Base-by-base conservation (phyloP, 2,113 vertebrate genomes). In the Trichomycterus rosablanca region DNA sequence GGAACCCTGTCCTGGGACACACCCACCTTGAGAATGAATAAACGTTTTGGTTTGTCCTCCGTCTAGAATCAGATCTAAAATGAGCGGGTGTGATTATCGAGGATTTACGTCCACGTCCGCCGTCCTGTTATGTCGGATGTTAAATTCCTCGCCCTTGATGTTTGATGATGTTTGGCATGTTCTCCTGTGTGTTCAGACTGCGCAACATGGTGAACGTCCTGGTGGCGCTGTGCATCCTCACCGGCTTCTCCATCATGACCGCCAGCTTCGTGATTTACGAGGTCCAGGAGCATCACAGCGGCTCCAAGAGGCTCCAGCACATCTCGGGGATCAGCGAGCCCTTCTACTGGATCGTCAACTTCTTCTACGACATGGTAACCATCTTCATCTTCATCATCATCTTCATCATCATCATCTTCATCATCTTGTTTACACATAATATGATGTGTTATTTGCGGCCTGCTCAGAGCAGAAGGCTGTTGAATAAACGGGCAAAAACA, bases 181-280 rank as follows among this genome's bases (percentile, higher is more conserved):
- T n/a, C n/a, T n/a, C n/a, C n/a, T n/a, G n/a, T n/a, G n/a, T 22
- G 9, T 54, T 10, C 69, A 97, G 94, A 72, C 71, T 93, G 53
- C 86, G 86, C 63, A 91, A 87, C 73, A 76, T 95, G 76, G 86
- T 97, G 0, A 89, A 92, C 71, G 86, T 93, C 71, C 83, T 98
- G 9, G 88, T 95, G 70, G 91, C 90, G 0, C 76, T 97, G 74
- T 97, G 90, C 46, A 78, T 97, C 73, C 76, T 97, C 81, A 91
- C 90, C 32, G 96, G 93, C 15, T 97, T 88, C 78, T 94, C 94
- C 19, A 95, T 98, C 87, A 93, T 89, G 11, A 93, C 90, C 0
- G 88, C 93, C 59, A 95, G 94, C 72, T 97, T 97, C 50, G 93
- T 88, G 73, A 89, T 92, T 74, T 96, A 97, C 1, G 89, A 93